Percentiles rank a stretch among this genome's conserved stretches.
Conservation (phyloP, 2,113 vertebrate species). For the Pangasianodon gigas region DNA sequence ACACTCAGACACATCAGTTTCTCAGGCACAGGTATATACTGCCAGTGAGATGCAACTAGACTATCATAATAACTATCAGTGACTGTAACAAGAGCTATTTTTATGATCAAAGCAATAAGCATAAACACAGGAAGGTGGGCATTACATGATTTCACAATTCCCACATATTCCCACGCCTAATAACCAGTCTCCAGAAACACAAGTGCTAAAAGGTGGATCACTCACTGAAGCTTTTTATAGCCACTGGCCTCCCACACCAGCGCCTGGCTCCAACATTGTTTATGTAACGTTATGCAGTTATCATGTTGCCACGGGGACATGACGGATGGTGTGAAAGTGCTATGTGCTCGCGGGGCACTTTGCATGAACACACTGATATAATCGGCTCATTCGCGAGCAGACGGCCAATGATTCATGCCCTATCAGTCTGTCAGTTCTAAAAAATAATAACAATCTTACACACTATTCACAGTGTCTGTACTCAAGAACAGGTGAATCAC, state of each 20-base stretch:
- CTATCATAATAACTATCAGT: background rate
- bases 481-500: constrained; percentile 51
- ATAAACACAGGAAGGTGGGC: constrained; percentile 13
- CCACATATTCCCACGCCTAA: constrained; percentile 40
- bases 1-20: constrained; percentile 28
- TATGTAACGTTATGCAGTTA: constrained; percentile 58
- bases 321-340: constrained; percentile 55
- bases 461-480: constrained; percentile 26
- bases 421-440: constrained; percentile 42
- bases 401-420: constrained; percentile 50
- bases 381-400: constrained; percentile 51
- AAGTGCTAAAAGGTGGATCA: constrained; percentile 43
- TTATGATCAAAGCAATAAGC: background rate
- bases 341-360: constrained; percentile 54
- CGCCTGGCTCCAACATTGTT: constrained; percentile 48
- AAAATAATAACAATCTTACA: constrained; percentile 44
- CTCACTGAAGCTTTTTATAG: constrained; percentile 46
- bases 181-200: constrained; percentile 24
- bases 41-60: background rate
- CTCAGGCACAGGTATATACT: background rate
- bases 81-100: background rate
- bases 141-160: constrained; percentile 35
- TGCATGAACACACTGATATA: constrained; percentile 56
- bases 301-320: constrained; percentile 58
- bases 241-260: constrained; percentile 36